Percentiles rank a stretch among this genome's conserved stretches.
These are phyloP conservation scores for Catharus bicknelli DNA, from an alignment of 2,113 vertebrate genomes.

Conservation along the genomic window DNA sequence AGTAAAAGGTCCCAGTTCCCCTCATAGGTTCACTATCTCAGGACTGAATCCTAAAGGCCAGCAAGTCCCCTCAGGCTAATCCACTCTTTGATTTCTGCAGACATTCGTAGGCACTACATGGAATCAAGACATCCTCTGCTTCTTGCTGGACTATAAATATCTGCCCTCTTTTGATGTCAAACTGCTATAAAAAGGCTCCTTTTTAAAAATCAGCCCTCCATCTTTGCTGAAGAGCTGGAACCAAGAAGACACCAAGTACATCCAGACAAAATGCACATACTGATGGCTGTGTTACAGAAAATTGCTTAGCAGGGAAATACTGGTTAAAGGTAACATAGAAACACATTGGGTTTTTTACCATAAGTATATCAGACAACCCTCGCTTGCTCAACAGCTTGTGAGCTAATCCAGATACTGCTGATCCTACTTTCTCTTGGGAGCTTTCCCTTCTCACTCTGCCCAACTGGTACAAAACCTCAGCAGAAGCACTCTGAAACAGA, in stretches of 20 bases:
- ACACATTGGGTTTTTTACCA: neutral
- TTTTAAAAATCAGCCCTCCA: neutral
- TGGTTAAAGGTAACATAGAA: neutral
- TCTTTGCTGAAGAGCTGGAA: neutral
- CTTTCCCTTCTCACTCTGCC: neutral
- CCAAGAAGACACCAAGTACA: neutral
- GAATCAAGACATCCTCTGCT: neutral
- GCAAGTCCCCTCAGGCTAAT: neutral
- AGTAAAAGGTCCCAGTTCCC: neutral
- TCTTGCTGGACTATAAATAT: neutral
- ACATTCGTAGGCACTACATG: neutral
- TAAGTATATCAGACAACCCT: neutral
- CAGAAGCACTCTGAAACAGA: neutral
- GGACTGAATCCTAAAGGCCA: neutral
- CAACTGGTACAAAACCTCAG: neutral
- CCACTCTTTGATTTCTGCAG: neutral
- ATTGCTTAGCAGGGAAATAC: neutral
- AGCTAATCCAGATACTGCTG: neutral
- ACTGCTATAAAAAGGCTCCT: neutral
- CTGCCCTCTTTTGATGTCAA: neutral
- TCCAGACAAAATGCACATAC: neutral
- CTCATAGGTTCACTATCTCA: neutral
- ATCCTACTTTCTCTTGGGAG: neutral
- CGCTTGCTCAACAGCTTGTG: neutral
- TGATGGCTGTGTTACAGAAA: neutral